Evolutionary conservation across 2,113 vertebrate genomes (phyloP).

Genomic region (Phasianus colchicus): DNA sequence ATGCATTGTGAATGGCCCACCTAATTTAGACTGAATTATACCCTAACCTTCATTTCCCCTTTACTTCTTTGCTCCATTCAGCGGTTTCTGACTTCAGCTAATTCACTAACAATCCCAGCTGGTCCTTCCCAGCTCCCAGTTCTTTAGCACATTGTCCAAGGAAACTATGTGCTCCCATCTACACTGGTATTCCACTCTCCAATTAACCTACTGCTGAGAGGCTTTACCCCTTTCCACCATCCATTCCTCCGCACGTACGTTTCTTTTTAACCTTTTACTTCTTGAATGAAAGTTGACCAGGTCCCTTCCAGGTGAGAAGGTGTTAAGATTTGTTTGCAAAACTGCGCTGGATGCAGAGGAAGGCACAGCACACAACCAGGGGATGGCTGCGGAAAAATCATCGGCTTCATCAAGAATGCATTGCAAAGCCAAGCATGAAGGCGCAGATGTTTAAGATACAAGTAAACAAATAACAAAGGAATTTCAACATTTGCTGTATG

Average conservation of each 20-base stretch:
- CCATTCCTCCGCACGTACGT: conserved; percentile 73
- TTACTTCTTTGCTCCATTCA: conserved; percentile 84
- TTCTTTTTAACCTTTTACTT: conserved; percentile 69
- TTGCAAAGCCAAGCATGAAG: conserved; percentile 14
- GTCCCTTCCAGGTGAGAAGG: conserved; percentile 44
- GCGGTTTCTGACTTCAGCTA: conserved; percentile 90
- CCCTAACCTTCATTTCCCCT: conserved; percentile 89
- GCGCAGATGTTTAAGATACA: background rate
- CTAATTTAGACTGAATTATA: conserved; percentile 92
- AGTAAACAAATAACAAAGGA: conserved; percentile 52
- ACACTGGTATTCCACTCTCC: conserved; percentile 73
- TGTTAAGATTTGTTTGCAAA: background rate
- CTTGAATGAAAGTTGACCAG: conserved; percentile 48
- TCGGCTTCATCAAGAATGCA: background rate
- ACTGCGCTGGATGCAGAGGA: background rate
- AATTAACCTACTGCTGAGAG: conserved; percentile 86
- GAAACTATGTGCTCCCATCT: conserved; percentile 63
- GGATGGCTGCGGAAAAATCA: background rate
- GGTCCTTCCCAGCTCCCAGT: conserved; percentile 79
- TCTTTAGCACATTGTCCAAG: conserved; percentile 82
- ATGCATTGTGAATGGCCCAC: conserved; percentile 88
- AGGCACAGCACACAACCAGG: background rate
- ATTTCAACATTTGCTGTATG: background rate
- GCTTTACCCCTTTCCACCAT: conserved; percentile 71
- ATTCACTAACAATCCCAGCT: conserved; percentile 89